Evolutionary conservation across 1,140 invertebrate species (phyloP), one percentile per base, ranked within the genome.

Genomic region (Leptinotarsa defecta): DNA sequence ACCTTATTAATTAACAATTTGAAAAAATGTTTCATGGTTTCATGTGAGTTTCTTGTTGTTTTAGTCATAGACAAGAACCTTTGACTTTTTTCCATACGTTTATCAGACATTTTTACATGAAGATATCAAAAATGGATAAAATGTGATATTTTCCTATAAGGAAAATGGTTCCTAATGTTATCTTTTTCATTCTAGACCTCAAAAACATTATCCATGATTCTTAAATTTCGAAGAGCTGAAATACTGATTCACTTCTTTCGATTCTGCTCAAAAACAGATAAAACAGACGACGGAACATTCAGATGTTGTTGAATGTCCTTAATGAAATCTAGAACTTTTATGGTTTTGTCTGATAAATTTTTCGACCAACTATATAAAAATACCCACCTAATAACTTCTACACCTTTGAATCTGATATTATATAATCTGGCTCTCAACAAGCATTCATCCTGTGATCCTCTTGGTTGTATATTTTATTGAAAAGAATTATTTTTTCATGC

Each of bases 401-500:
- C 1, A 34, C 27, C 27, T 34, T 34, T 34, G 6, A 34, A 34
- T 34, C 27, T 34, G 5, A 34, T 34, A 34, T 34, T 34, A 34
- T 34, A 34, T 34, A 34, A 34, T 34, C 5, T 34, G 27, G 27
- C 27, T 34, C 27, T 34, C 6, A 34, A 34, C 27, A 34, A 34
- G 27, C 27, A 34, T 34, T 34, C 4, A 34, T 8, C 27, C 27
- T 34, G 27, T 34, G 27, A 34, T 5, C 27, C 27, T 6, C 27
- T 27, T 52, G 49, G 52, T 57, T 57, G 52, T 57, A 57, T 57
- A 57, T 52, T 52, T 52, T n/a, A 52, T 57, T n/a, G 52, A 57
- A 57, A 57, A 57, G 11, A 15, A 13, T 57, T 57, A 57, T 57
- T 57, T n/a, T n/a, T n/a, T 15, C 52, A 57, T 57, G 52, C 17